Evolutionary conservation across 2,797 vertebrate genomes (phyloP).

Genomic region (Babyrousa celebensis): DNA sequence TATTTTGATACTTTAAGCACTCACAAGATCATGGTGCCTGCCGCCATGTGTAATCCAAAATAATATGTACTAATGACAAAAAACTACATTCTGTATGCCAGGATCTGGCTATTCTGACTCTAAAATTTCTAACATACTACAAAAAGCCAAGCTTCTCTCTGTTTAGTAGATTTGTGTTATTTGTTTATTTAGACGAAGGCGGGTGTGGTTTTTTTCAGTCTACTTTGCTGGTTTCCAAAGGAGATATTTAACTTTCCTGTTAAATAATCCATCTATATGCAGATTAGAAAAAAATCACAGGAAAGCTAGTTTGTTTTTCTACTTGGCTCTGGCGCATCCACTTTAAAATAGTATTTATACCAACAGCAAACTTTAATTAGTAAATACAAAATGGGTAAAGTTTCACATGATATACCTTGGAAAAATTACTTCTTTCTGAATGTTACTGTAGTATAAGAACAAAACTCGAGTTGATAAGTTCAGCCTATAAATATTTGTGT

Average conservation of each 20-base stretch:
- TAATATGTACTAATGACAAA: not conserved
- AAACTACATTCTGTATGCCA: not conserved
- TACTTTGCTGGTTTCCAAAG: not conserved
- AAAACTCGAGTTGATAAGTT: conserved; percentile 21
- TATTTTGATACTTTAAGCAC: not conserved
- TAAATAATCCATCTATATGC: not conserved
- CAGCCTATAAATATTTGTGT: conserved; percentile 9
- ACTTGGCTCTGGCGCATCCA: not conserved
- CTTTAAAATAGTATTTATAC: conserved; percentile 23
- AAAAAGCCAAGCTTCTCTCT: not conserved
- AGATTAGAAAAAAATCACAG: not conserved
- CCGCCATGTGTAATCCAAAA: not conserved
- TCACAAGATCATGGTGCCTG: no score
- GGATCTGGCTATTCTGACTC: not conserved
- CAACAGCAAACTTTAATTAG: conserved; percentile 10
- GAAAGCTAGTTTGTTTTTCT: not conserved
- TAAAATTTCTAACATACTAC: not conserved
- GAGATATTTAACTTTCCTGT: not conserved
- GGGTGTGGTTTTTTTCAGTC: not conserved
- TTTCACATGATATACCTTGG: not conserved
- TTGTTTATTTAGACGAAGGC: not conserved
- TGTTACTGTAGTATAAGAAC: not conserved
- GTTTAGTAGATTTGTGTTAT: not conserved
- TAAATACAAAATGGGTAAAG: conserved; percentile 42
- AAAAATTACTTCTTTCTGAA: conserved; percentile 29